These are phyloP conservation scores for Candoia aspera DNA, from an alignment of 2,113 vertebrate species.

Conservation along the genomic window DNA sequence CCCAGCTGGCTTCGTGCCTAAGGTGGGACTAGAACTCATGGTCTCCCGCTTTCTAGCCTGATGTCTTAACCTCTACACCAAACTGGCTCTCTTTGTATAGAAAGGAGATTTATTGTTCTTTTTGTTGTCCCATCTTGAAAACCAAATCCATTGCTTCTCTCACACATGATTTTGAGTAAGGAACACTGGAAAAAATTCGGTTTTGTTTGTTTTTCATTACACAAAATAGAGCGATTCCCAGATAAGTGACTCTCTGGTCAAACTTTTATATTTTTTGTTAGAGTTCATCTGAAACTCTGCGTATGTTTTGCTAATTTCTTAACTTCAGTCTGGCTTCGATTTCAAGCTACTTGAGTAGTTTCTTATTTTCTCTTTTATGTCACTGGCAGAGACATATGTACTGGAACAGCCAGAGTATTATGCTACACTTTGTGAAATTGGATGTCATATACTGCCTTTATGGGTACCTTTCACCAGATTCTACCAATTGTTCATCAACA, in stretches of 20 bases:
- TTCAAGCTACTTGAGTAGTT: neutral
- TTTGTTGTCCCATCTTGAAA: neutral
- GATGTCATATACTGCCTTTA: neutral
- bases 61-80: neutral
- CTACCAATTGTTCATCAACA: neutral
- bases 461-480: neutral
- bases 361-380: neutral
- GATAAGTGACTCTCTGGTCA: neutral
- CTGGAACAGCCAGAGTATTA: neutral
- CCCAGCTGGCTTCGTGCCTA: neutral
- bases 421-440: neutral
- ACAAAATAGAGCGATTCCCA: neutral
- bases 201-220: neutral
- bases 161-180: neutral
- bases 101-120: neutral
- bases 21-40: neutral
- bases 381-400: neutral
- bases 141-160: neutral
- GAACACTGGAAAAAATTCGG: neutral
- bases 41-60: neutral
- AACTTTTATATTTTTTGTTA: neutral
- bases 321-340: neutral
- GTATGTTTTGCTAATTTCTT: neutral
- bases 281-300: neutral
- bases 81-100: neutral